Base-by-base conservation (phyloP, 2,113 vertebrate genomes). In the Zosterops borbonicus region DNA sequence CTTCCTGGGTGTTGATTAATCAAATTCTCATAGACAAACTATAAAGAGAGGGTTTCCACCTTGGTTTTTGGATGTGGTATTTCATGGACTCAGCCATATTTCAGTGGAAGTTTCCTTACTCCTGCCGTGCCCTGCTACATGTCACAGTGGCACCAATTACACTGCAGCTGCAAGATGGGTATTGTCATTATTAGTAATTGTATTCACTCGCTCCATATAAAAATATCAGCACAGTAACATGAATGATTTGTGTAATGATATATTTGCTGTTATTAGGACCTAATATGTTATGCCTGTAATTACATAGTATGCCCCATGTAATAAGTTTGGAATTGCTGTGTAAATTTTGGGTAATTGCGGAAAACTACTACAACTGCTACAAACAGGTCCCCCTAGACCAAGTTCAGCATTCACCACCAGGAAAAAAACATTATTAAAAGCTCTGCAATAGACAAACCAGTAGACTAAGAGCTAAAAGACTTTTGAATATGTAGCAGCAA, bases 251-350 rank as follows among this genome's bases (percentile, higher is more conserved):
- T 93, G 92, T 78, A 89, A 94, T 93, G 79, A 96, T 87, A 31
- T 88, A 93, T 95, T 96, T 96, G 85, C 88, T 93, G 83, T 59
- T 94, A 93, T 90, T 92, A 88, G 75, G 82, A 77, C 79, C 71
- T 95, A 95, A 96, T 94, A 95, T 47, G 63, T 92, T 92, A 56
- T 92, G 90, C 80, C 87, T 95, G 87, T 96, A 95, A 96, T 96
- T 94, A 86, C 90, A 93, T 41, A 74, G 79, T 87, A n/a, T 71
- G 64, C 47, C 56, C 41, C 35, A 46, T 71, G 75, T 90, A 96
- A 94, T 71, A 90, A 85, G 47, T 56, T 64, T 83, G 83, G 79
- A 94, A 95, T 71, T 96, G 85, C 90, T 93, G 92, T 82, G 90
- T 92, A 94, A 95, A 96, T 96, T 92, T 90, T 59, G 80, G 88